Conservation (phyloP, 2,113 vertebrate genomes). For the Benitochromis conjunctus region DNA sequence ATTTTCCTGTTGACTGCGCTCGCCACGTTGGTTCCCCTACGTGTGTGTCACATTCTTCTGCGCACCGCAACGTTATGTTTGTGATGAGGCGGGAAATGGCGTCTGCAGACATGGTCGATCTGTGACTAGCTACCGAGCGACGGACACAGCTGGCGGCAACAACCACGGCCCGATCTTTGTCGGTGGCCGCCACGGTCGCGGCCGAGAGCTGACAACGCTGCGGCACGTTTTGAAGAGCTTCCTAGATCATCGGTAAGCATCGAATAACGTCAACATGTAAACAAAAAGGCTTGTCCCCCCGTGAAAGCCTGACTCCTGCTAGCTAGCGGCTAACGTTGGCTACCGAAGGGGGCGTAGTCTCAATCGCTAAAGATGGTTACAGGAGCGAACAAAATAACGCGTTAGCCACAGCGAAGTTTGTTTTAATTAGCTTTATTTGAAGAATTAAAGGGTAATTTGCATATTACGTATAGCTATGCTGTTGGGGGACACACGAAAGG, state of each 20-base stretch:
- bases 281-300: constrained; percentile 26
- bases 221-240: constrained; percentile 29
- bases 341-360: constrained; percentile 68
- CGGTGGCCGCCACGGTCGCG: constrained; percentile 43
- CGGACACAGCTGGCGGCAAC: constrained; percentile 42
- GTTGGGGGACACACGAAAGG: background rate
- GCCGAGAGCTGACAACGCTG: constrained; percentile 38
- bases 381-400: constrained; percentile 31
- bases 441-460: accelerated
- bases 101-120: constrained; percentile 54
- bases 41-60: constrained; percentile 56
- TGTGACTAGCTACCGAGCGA: constrained; percentile 47
- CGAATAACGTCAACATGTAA: constrained; percentile 45
- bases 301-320: background rate
- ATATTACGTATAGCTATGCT: background rate
- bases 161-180: constrained; percentile 38
- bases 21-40: constrained; percentile 51
- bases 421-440: background rate
- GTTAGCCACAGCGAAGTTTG: background rate
- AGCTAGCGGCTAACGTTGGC: constrained; percentile 51
- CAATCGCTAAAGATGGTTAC: constrained; percentile 42
- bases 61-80: constrained; percentile 55
- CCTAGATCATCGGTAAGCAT: constrained; percentile 43
- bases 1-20: constrained; percentile 23
- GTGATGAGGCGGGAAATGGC: constrained; percentile 75